Base-by-base conservation (phyloP, 2,888 invertebrate genomes). In the Apodemia duryi region DNA sequence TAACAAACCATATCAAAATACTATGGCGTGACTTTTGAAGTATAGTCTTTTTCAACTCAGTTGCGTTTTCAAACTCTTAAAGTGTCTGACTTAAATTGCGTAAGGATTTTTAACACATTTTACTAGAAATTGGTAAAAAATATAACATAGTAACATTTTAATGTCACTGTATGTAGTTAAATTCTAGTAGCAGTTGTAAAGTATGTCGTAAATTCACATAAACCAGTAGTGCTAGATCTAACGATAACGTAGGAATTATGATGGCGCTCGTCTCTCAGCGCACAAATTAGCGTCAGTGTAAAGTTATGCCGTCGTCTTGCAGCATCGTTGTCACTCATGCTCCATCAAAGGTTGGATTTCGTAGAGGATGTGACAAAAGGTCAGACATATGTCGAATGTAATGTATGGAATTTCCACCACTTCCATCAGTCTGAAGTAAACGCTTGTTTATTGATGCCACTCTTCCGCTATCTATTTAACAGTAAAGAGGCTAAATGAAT, bases 331-430 rank as follows among this genome's bases (percentile, higher is more conserved):
- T 89, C 91, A 89, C 88, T 92, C 92, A 92, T 91, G 90, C 88
- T 86, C 85, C 90, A 92, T 92, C 91, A 91, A 91, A 86, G 88
- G 87, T 85, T 88, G 85, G 86, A 87, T 86, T 84, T 86, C 81
- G 80, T 83, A 80, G 81, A 84, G 82, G 84, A 83, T 88, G 88
- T 90, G 89, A 88, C 85, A 84, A 74, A 82, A 84, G 89, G 90
- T 91, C 90, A 91, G 81, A 87, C 89, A 89, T 81, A 88, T 89
- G 90, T 85, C 46, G 46, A 13, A 82, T 83, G 77, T 80, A 69
- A 87, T 88, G 86, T 88, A 87, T 83, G 75, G 84, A 90, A 90
- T 80, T 78, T 84, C 85, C 78, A 77, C 77, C 74, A 77, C 76
- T 81, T 78, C 80, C 81, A 76, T 73, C 80, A 75, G 85, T 69